Base-by-base conservation (phyloP, 2,113 vertebrate genomes). In the Turnix velox region DNA sequence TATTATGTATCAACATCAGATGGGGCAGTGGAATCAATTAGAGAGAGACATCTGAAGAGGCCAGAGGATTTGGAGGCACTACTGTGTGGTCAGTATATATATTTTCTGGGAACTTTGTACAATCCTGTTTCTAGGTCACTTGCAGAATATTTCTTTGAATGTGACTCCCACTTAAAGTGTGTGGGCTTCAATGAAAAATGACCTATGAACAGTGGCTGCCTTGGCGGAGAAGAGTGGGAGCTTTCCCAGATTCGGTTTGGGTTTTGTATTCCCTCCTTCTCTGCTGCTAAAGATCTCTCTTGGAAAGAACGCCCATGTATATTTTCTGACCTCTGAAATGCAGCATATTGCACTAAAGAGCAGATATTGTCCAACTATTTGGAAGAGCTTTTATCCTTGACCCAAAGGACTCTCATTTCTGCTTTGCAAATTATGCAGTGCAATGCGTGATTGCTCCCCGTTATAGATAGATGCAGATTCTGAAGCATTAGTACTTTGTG, bases 321-420 rank as follows among this genome's bases (percentile, higher is more conserved):
- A 37, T 42, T 87, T 92, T 78, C 45, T 93, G 91, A 89, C 92
- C 94, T 91, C 87, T 71, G 78, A 84, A 95, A 92, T 83, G 87
- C 91, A 94, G 91, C 91, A 93, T 75, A 88, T 83, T 95, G 94
- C 89, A 85, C 74, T 91, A 85, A 87, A 92, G 72, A 91, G 74
- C 71, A 89, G 67, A 61, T 93, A 74, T 35, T 58, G 43, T 3
- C 30, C 37, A 92, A 91, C 66, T 59, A 49, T 65, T 92, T 92
- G 65, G 48, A 35, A 37, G n/a, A 84, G 35, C 59, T 71, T 71
- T 4, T 42, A 23, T 82, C 39, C 4, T 48, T 83, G 84, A 55
- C 71, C 89, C 78, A 48, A 37, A 83, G 54, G 92, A 80, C 62
- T 79, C 15, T 28, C 7, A 20, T 48, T 63, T 49, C 74, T 40